Evolutionary conservation across 2,113 vertebrate species (phyloP).

Genomic region (Spizaetus ornatus): DNA sequence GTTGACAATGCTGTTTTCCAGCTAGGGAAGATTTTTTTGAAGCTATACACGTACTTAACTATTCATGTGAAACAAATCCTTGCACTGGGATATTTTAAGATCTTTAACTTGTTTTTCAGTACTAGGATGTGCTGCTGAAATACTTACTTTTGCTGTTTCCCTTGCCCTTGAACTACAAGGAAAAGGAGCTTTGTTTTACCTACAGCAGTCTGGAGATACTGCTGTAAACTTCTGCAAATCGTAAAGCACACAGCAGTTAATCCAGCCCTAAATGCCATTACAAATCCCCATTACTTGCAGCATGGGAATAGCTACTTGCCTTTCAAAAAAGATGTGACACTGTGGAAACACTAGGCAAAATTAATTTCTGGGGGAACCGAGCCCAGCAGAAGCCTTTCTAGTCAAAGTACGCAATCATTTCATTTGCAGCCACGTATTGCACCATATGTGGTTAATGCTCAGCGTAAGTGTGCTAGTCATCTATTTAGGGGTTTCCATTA

Average conservation of each 20-base stretch:
- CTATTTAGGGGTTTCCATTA: not conserved
- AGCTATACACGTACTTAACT: not conserved
- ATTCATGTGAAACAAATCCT: not conserved
- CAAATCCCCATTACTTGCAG: not conserved
- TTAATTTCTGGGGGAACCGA: not conserved
- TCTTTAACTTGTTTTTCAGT: constrained; percentile 1
- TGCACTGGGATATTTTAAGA: not conserved
- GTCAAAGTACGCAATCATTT: not conserved
- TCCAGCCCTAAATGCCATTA: not conserved
- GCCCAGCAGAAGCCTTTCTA: not conserved
- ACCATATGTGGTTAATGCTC: not conserved
- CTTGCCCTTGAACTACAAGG: not conserved
- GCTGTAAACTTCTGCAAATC: not conserved
- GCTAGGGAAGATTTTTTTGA: not conserved
- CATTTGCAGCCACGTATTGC: not conserved
- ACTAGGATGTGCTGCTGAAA: not conserved
- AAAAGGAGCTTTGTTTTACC: not conserved
- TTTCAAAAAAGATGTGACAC: not conserved
- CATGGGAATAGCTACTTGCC: not conserved
- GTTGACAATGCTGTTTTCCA: not conserved
- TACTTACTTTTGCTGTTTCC: constrained; percentile 24
- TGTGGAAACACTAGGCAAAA: not conserved
- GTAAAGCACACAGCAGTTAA: not conserved
- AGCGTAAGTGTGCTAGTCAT: rapidly evolving
- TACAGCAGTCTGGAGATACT: not conserved